phyloP scores from a whole-genome alignment of 2,113 vertebrate genomes.

The Hemibagrus wyckioides region DNA sequence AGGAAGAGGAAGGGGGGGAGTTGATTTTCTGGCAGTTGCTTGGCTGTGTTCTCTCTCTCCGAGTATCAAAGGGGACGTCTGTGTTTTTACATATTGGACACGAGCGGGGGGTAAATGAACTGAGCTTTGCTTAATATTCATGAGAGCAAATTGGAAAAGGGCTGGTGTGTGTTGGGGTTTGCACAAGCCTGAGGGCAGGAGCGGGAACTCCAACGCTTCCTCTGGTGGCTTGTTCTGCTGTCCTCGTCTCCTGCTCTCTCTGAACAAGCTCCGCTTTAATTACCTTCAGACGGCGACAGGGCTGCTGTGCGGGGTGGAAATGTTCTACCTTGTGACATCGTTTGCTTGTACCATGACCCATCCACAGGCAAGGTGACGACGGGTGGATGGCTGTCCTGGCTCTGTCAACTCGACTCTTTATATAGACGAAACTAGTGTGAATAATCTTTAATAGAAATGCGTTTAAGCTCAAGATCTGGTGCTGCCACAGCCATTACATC shows the following conservation, averaged over 20 bases:
- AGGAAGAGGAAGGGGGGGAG: background rate
- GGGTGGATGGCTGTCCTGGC: too few relatives aligned
- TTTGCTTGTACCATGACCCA: background rate
- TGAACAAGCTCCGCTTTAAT: slow-evolving; percentile 70
- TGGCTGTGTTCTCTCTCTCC: slow-evolving; percentile 50
- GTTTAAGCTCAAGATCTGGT: background rate
- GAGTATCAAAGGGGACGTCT: slow-evolving; percentile 69
- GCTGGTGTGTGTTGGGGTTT: slow-evolving; percentile 44
- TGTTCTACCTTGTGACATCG: background rate
- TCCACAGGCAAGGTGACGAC: background rate
- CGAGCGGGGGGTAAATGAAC: slow-evolving; percentile 50
- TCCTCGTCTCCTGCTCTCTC: slow-evolving; percentile 35
- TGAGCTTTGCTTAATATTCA: slow-evolving; percentile 73
- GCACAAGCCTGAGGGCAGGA: slow-evolving; percentile 65
- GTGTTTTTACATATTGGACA: slow-evolving; percentile 67
- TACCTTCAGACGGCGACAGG: slow-evolving; percentile 67
- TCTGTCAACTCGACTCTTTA: background rate
- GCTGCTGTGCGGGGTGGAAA: slow-evolving; percentile 54
- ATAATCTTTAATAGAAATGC: background rate
- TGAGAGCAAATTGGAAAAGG: slow-evolving; percentile 77
- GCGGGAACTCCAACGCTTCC: slow-evolving; percentile 62
- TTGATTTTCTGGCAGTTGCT: slow-evolving; percentile 5
- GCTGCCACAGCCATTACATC: background rate
- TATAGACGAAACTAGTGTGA: background rate
- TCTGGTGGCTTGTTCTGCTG: slow-evolving; percentile 58